These are phyloP conservation scores for Sturmia bella DNA, from an alignment of 2,888 invertebrate genomes.

Conservation along the genomic window DNA sequence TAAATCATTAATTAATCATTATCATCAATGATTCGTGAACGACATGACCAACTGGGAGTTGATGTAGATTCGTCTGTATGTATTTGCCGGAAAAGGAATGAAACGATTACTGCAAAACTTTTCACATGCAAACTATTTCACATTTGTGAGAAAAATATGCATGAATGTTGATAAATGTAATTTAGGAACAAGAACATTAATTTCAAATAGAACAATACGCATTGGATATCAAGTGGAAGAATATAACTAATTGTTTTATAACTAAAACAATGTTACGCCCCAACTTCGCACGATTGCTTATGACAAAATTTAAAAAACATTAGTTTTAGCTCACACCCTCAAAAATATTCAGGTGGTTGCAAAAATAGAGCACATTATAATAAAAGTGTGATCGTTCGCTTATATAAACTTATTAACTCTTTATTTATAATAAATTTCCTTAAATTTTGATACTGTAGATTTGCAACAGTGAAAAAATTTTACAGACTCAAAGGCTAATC, in stretches of 20 bases:
- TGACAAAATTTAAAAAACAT: background rate
- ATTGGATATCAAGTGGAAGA: background rate
- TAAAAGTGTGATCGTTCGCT: no score
- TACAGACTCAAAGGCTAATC: no score
- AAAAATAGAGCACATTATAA: no score
- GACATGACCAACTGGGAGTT: no score
- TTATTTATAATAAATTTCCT: no score
- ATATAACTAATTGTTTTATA: background rate
- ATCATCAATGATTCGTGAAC: no score
- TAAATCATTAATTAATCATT: no score
- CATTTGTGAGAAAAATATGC: constrained; percentile 30
- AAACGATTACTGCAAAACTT: constrained; percentile 28
- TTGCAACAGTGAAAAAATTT: no score
- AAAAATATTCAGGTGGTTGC: no score
- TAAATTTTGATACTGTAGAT: no score
- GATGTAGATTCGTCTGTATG: constrained; percentile 22
- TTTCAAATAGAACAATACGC: constrained; percentile 9
- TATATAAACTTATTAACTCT: no score
- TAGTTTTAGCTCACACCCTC: background rate
- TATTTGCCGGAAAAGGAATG: constrained; percentile 60
- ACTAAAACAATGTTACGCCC: background rate
- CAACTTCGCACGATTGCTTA: no score
- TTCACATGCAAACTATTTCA: constrained; percentile 52
- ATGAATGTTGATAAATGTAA: background rate
- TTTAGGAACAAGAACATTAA: constrained; percentile 16